Evolutionary conservation across 2,888 invertebrate species (phyloP).

Genomic region (Hartigia nigra): DNA sequence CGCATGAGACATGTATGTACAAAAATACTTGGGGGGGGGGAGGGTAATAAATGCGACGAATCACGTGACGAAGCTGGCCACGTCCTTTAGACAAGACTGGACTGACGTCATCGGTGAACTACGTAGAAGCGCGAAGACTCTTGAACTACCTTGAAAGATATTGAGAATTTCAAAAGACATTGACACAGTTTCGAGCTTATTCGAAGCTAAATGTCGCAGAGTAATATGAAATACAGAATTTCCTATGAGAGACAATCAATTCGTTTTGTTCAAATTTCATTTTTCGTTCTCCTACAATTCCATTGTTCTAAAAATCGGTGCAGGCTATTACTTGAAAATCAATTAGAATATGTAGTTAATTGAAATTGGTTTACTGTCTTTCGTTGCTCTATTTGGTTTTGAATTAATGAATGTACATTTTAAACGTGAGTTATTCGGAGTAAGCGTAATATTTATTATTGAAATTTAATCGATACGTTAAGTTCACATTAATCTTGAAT

Average conservation of each 20-base stretch:
- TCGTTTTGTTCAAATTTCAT: not conserved
- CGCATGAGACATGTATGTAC: constrained; percentile 24
- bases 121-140: not conserved
- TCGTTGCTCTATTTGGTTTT: not conserved
- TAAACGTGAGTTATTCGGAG: not conserved
- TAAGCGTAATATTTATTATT: not conserved
- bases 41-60: not conserved
- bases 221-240: not conserved
- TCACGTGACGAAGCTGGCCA: not conserved
- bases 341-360: not conserved
- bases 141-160: not conserved
- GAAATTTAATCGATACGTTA: not conserved
- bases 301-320: not conserved
- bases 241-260: not conserved
- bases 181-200: not conserved
- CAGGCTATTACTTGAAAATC: not conserved
- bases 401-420: not conserved
- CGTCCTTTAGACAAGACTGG: not conserved
- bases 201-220: not conserved
- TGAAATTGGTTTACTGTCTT: not conserved
- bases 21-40: constrained; percentile 12
- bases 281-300: not conserved
- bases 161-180: not conserved
- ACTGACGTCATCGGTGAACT: not conserved
- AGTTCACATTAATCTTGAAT: not conserved